Percentiles rank a stretch among this genome's conserved stretches.
phyloP scores from a whole-genome alignment of 2,797 vertebrate species.

The Enteromius argenteus region DNA sequence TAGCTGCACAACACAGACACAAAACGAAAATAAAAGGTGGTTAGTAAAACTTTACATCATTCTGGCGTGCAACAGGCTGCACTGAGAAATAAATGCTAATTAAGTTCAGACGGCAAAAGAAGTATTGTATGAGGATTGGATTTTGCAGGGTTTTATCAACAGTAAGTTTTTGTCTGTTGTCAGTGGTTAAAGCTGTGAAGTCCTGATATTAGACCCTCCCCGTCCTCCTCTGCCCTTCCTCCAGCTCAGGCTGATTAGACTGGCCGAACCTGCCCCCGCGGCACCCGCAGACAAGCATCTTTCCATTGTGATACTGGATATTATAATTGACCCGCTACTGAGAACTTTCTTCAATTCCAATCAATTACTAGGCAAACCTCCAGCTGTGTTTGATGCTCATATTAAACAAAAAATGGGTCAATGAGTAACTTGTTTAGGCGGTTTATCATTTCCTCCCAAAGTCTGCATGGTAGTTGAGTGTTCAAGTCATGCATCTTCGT shows the following conservation, averaged over 20 bases:
- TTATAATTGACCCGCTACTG: background rate
- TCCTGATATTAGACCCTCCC: slow-evolving; percentile 73
- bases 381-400: background rate
- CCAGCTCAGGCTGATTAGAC: slow-evolving; percentile 63
- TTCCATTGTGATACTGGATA: slow-evolving; percentile 15
- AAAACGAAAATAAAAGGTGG: background rate
- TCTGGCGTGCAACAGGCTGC: background rate
- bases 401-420: slow-evolving; percentile 9
- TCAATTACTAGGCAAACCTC: background rate
- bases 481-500: background rate
- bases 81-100: background rate
- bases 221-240: slow-evolving; percentile 59
- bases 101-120: background rate
- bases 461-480: background rate
- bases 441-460: slow-evolving; percentile 27
- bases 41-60: background rate
- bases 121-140: too few relatives aligned
- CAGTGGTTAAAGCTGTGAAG: slow-evolving; percentile 54
- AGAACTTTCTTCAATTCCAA: background rate
- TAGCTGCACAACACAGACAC: background rate
- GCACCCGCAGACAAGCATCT: background rate
- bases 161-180: slow-evolving; percentile 6
- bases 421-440: slow-evolving; percentile 51
- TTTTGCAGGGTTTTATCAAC: background rate
- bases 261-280: slow-evolving; percentile 32